Conservation (phyloP, 2,888 invertebrate genomes). For the Ramazzottius varieornatus region DNA sequence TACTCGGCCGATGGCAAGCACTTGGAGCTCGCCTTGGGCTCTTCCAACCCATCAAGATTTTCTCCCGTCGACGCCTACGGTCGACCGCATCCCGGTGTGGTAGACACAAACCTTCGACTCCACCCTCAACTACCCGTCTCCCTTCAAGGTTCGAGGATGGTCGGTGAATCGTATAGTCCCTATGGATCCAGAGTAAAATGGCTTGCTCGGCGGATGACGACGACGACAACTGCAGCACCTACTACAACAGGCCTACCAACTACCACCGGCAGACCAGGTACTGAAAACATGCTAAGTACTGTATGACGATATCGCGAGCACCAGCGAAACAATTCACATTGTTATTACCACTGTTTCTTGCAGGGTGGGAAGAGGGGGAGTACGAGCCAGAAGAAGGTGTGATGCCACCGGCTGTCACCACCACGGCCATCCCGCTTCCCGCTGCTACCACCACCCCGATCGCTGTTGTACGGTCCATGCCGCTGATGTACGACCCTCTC, state of each 20-base stretch:
- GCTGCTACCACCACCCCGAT: not conserved
- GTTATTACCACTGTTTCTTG: no score
- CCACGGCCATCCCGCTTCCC: not conserved
- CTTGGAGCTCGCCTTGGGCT: no score
- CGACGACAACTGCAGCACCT: no score
- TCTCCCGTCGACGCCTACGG: no score
- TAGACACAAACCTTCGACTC: not conserved
- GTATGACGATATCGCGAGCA: no score
- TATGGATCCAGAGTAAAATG: no score
- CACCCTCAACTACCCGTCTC: not conserved
- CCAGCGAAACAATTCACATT: no score
- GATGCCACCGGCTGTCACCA: not conserved
- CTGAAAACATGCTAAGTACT: no score
- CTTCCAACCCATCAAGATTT: no score
- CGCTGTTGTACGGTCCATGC: not conserved
- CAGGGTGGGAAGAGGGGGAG: not conserved
- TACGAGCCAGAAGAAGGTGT: conserved; percentile 1
- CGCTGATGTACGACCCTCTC: not conserved
- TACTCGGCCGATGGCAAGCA: no score
- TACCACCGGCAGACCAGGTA: not conserved
- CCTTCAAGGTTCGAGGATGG: not conserved
- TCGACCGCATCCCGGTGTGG: not conserved
- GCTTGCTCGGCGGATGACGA: no score
- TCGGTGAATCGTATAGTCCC: no score
- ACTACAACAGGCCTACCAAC: not conserved